A percentile compares a stretch with the other conserved stretches of the same genome.
These are phyloP conservation scores for Drosophila biarmipes DNA, from an alignment of 1,140 invertebrate species.

Conservation along the genomic window DNA sequence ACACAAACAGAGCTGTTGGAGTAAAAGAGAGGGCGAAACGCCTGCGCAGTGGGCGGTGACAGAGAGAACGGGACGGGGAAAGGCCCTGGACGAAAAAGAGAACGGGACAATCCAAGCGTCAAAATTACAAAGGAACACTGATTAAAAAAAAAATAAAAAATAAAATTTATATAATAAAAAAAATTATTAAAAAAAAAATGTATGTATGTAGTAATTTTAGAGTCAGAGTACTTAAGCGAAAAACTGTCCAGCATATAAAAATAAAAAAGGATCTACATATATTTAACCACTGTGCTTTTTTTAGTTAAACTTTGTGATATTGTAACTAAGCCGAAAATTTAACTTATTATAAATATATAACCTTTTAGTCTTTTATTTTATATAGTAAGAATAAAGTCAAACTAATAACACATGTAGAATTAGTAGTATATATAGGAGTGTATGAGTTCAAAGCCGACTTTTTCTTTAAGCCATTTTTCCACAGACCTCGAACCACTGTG, in stretches of 20 bases:
- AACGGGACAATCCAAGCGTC: slow-evolving; percentile 18
- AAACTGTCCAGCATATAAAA: not conserved
- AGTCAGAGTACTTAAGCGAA: not conserved
- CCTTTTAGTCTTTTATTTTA: too few relatives aligned
- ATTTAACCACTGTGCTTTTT: too few relatives aligned
- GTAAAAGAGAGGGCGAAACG: slow-evolving; percentile 2
- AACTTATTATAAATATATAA: too few relatives aligned
- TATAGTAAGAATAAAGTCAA: too few relatives aligned
- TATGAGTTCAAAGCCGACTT: too few relatives aligned
- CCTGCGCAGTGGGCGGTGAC: slow-evolving; percentile 18
- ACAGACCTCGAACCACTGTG: slow-evolving; percentile 28
- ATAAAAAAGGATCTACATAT: not conserved
- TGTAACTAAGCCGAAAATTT: too few relatives aligned
- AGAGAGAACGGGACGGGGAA: not conserved
- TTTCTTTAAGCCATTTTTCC: not conserved
- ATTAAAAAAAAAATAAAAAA: not conserved
- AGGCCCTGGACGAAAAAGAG: not conserved
- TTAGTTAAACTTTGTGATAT: too few relatives aligned
- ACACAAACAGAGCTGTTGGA: not conserved
- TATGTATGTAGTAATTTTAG: too few relatives aligned
- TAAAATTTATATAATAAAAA: too few relatives aligned
- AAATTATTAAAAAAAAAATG: too few relatives aligned
- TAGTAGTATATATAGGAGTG: too few relatives aligned
- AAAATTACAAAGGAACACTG: slow-evolving; percentile 32
- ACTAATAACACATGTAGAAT: too few relatives aligned